Evolutionary conservation across 1,140 invertebrate genomes (phyloP).

Genomic region (Manduca sexta): DNA sequence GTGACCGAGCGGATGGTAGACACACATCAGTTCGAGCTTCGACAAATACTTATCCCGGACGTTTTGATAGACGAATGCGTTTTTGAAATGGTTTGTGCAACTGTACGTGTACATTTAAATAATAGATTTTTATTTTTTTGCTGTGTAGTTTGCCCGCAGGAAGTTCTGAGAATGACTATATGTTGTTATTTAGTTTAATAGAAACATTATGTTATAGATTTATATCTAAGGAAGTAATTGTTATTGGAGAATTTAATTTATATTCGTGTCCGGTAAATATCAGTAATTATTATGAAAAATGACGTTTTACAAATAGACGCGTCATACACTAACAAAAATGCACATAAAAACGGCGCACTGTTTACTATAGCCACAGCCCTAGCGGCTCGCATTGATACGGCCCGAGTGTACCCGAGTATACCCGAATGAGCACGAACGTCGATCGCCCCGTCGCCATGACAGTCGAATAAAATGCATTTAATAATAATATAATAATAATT

Average conservation of each 20-base stretch:
- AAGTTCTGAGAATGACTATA: constrained; percentile 2
- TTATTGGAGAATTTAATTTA: background rate
- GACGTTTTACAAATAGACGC: too few species aligned
- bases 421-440: too few species aligned
- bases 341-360: too few species aligned
- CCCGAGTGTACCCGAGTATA: too few species aligned
- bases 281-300: constrained; percentile 17
- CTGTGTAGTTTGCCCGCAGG: background rate
- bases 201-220: constrained; percentile 1
- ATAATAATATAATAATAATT: background rate
- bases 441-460: too few species aligned
- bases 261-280: constrained; percentile 12
- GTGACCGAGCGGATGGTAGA: constrained; percentile 4
- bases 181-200: constrained; percentile 6
- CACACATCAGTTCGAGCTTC: background rate
- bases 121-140: constrained; percentile 4
- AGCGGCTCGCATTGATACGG: too few species aligned
- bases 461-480: too few species aligned
- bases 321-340: too few species aligned
- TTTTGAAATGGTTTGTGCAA: constrained; percentile 4
- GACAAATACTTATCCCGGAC: background rate
- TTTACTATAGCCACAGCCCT: too few species aligned
- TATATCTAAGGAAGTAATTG: background rate
- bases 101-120: constrained; percentile 3
- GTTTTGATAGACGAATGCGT: background rate